Base-by-base conservation (phyloP, 2,888 invertebrate genomes). In the Microctonus brassicae region DNA sequence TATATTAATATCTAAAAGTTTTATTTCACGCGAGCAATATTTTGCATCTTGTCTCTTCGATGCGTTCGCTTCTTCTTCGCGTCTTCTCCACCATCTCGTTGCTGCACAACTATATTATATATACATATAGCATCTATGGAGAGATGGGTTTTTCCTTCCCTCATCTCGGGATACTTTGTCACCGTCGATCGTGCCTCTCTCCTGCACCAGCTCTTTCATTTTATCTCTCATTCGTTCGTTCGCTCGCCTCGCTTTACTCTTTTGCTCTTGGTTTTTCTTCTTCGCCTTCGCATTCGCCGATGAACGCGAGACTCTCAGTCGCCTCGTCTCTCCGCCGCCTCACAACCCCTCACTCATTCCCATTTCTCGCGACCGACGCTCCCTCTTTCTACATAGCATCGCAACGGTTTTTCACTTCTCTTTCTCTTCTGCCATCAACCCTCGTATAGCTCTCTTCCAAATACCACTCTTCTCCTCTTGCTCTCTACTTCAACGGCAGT, bases 131-230 rank as follows among this genome's bases (percentile, higher is more conserved):
- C 11, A n/a, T 1, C 33, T 17, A 6, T 13, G 13, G 58, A 42
- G 17, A 60, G 47, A 33, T 58, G 60, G 58, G 70, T 75, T 75
- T 75, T 76, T 74, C 75, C 68, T 73, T 74, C 75, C 72, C 72
- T 71, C 74, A 72, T 70, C 69, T 52, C 72, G 67, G 78, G 77
- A 79, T 80, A 77, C 81, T 81, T 78, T 77, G 81, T 81, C 80
- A 81, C 80, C 78, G 39, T 71, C 69, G 67, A 61, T 63, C 63
- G 65, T 67, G 58, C 65, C 36, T 62, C 63, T 67, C 64, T n/a
- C n/a, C n/a, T n/a, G n/a, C 64, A 70, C 39, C 62, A 65, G 65
- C 71, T 53, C 29, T 26, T 42, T 62, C 71, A 34, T 55, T 53
- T 52, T 60, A 72, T 39, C 33, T 42, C 33, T 52, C 64, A 64